Evolutionary conservation across 1,140 invertebrate genomes (phyloP), one percentile per base, ranked within the genome.

Genomic region (Drosophila repleta): DNA sequence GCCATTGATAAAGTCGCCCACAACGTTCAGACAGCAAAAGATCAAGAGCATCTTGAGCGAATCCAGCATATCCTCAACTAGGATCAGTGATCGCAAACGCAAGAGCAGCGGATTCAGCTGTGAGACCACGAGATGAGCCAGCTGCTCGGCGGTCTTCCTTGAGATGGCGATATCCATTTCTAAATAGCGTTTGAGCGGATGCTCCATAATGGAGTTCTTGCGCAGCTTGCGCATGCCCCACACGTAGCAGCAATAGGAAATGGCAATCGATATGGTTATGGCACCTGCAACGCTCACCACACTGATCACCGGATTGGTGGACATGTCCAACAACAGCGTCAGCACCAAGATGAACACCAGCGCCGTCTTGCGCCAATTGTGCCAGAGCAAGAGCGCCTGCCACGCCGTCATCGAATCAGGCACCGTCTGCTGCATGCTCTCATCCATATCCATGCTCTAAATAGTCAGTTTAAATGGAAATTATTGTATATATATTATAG

Each of bases 1-100:
- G 3, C 74, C 78, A 41, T 82, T 87, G 8, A 75, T 46, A 11
- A 61, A 87, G 49, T 85, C 81, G 0, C 81, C 81, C 10, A 85
- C 18, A 45, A 87, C 41, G 45, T 87, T 85, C 0, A 87, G 26
- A 1, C 48, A 63, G 13, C 66, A 78, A 0, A 85, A 57, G 0
- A 63, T 5, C 10, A 61, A 3, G 10, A 85, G 10, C 0, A 87
- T 39, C 57, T 85, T 81, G 0, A 81, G n/a, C 3, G 81, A 63
- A 5, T 78, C 74, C 4, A 74, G 20, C 32, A 76, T 35, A 52
- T 78, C 76, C 10, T 81, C 78, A 13, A 85, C 67, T 1, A 85
- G 41, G 8, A 82, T 56, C 5, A 87, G 39, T 0, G 37, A 51
- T 17, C 63, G 52, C 11, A 77, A 4, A 7, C 43, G 60, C 8